A percentile compares a stretch with the other conserved stretches of the same genome.
Evolutionary conservation across 1,140 invertebrate species (phyloP).

Genomic region (Reticulitermes speratus): DNA sequence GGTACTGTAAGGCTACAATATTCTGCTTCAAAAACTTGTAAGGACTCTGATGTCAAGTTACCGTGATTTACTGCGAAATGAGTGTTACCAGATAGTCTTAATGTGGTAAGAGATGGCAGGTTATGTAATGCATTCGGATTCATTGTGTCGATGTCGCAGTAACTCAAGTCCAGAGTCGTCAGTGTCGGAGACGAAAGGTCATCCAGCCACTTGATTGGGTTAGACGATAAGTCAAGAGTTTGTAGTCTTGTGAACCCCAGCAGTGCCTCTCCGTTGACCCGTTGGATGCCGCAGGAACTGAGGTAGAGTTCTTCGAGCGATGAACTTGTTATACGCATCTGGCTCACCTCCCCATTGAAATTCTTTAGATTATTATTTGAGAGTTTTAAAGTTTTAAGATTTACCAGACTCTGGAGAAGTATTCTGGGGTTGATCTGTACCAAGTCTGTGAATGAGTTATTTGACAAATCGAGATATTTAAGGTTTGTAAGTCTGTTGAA

Average conservation of each 20-base stretch:
- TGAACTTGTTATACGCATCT: background rate
- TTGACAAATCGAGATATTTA: background rate
- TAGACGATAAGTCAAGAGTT: background rate
- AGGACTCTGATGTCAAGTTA: background rate
- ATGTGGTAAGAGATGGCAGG: background rate
- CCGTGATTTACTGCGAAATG: background rate
- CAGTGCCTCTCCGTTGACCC: background rate
- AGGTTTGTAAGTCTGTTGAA: background rate
- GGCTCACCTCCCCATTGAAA: background rate
- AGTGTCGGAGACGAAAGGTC: background rate
- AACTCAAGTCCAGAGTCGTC: background rate
- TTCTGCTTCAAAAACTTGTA: conserved; percentile 22
- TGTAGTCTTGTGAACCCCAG: background rate
- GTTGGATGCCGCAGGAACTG: background rate
- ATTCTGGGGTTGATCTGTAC: background rate
- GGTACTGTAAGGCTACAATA: conserved; percentile 25
- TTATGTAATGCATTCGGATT: background rate
- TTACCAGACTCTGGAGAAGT: background rate
- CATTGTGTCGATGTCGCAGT: background rate
- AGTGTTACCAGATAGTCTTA: background rate
- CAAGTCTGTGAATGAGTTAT: background rate
- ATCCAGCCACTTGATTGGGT: background rate
- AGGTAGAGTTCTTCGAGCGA: background rate
- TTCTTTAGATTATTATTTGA: background rate
- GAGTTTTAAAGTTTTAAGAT: background rate